These are phyloP conservation scores for Watsonalla binaria DNA, from an alignment of 2,888 invertebrate genomes.

Conservation along the genomic window DNA sequence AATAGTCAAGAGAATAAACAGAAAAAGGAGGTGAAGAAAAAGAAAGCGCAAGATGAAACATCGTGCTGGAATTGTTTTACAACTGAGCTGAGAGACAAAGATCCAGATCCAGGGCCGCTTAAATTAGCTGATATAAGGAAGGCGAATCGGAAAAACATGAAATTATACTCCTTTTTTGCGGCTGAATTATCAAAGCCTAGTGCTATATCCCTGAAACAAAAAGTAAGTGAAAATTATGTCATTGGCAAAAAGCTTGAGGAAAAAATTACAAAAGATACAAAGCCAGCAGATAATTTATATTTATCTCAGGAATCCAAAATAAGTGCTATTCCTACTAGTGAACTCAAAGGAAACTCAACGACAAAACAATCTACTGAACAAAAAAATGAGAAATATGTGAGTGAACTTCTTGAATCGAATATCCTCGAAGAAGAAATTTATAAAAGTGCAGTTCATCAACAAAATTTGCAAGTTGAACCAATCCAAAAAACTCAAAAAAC, in stretches of 20 bases:
- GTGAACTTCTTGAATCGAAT: not conserved
- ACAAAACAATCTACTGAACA: conserved; percentile 1
- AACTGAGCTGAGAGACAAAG: conserved; percentile 30
- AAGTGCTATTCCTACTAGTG: not conserved
- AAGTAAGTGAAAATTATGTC: conserved; percentile 52
- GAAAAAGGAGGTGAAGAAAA: conserved; percentile 22
- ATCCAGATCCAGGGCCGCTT: conserved; percentile 31
- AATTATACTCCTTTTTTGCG: conserved; percentile 56
- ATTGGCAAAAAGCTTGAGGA: conserved; percentile 55
- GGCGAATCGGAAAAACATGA: conserved; percentile 50
- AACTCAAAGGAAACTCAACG: not conserved
- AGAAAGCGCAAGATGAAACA: conserved; percentile 35
- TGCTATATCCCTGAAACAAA: conserved; percentile 56
- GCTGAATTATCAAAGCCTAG: conserved; percentile 57
- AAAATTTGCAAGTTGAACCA: not conserved
- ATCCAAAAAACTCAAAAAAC: not conserved
- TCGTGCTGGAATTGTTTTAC: conserved; percentile 66
- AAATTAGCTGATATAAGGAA: conserved; percentile 48
- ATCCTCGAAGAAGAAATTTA: not conserved
- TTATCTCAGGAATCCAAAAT: conserved; percentile 2
- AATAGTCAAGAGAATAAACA: conserved; percentile 21
- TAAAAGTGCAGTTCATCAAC: not conserved
- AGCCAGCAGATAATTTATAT: conserved; percentile 9
- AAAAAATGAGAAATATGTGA: conserved; percentile 3
- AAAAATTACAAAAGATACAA: conserved; percentile 31